Base-by-base conservation (phyloP, 1,140 invertebrate genomes). In the Drosophila nasuta region DNA sequence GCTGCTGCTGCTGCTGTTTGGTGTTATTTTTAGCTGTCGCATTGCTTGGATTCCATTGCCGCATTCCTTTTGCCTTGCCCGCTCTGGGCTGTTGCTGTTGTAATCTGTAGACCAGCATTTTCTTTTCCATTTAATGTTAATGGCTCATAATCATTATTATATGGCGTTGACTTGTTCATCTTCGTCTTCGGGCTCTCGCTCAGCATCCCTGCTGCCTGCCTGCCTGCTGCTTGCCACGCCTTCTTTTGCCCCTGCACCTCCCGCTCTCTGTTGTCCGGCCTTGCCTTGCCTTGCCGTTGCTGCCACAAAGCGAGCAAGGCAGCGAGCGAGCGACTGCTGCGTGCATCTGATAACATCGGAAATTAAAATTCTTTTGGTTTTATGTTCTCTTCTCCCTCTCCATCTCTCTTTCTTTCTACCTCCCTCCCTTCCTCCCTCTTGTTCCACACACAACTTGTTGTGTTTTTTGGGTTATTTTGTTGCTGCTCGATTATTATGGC, bases 41-140 rank as follows among this genome's bases (percentile, higher is more conserved):
- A 83, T 87, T 83, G 56, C 69, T 72, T 64, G 81, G 49, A 87
- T 88, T 80, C 83, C 80, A 54, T 48, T 71, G 80, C 77, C 77
- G 83, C 83, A 87, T 87, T 87, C 83, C 77, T 59, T 59, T 49
- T 43, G 62, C 73, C 67, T 35, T 48, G 52, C 28, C 13, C 28
- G 49, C 48, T 51, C 48, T 65, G 48, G 48, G 51, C 28, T 68
- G 69, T 48, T 77, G 83, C 70, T 77, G 81, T 59, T 89, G 75
- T 85, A 88, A 88, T 88, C 85, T 89, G 81, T 81, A 89, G 85
- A 89, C 85, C 85, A 89, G 81, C 86, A 90, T 89, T 89, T 89
- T 89, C 86, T 89, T 89, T 89, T 90, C 86, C 86, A 90, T 90
- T 90, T 90, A 90, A 90, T 90, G 86, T 90, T 90, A 90, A 90